Evolutionary conservation across 2,797 vertebrate species (phyloP).

Genomic region (Emydoidea blandingii): DNA sequence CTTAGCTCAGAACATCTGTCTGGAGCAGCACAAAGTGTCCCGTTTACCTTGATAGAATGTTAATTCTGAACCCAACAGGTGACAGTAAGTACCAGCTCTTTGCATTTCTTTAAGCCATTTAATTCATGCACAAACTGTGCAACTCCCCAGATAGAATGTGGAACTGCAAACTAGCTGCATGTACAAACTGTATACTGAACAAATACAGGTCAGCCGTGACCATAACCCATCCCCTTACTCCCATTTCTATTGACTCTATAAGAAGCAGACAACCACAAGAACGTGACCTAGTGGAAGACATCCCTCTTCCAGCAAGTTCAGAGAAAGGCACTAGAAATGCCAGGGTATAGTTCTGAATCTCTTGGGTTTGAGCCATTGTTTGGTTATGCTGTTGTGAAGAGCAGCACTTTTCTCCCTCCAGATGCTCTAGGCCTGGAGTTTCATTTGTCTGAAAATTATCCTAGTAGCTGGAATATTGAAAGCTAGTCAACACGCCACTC

Average conservation of each 20-base stretch:
- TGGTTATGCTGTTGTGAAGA: not conserved
- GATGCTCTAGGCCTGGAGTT: not conserved
- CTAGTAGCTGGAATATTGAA: not conserved
- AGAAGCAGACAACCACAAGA: not conserved
- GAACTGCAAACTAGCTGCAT: conserved; percentile 1
- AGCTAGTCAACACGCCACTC: too few relatives aligned
- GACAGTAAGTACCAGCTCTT: not conserved
- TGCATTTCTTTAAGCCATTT: not conserved
- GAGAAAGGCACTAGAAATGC: not conserved
- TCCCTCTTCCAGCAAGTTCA: not conserved
- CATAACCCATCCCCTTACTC: not conserved
- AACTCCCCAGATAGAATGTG: not conserved
- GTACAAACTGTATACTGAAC: not conserved
- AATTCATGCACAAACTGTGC: not conserved
- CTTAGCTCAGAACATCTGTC: not conserved
- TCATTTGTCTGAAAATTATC: not conserved
- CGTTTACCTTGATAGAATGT: not conserved
- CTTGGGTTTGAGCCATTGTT: not conserved
- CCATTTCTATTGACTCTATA: not conserved
- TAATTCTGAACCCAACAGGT: not conserved
- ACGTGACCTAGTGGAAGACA: not conserved
- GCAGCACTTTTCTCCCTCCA: not conserved
- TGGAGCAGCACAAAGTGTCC: not conserved
- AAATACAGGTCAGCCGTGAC: conserved; percentile 1
- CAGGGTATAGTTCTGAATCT: not conserved